phyloP scores from a whole-genome alignment of 2,797 vertebrate species.

The Gallinago stenura region DNA sequence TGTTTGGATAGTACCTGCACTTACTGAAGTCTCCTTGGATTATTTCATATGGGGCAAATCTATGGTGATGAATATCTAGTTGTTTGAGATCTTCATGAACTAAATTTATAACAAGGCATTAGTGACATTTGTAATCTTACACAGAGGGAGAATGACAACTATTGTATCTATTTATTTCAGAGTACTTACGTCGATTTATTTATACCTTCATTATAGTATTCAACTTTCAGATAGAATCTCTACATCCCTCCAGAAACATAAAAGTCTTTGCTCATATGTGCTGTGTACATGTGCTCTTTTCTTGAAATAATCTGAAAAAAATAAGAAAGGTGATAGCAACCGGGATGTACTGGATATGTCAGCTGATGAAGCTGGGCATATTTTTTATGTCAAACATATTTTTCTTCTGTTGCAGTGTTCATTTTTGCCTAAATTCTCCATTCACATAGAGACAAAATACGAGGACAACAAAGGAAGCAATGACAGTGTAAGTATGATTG shows the following conservation, averaged over 20 bases:
- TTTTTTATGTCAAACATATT: background rate
- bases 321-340: background rate
- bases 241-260: background rate
- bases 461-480: constrained; percentile 92
- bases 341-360: background rate
- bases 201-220: background rate
- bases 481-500: constrained; percentile 86
- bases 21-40: background rate
- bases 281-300: background rate
- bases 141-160: background rate
- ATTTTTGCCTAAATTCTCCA: constrained; percentile 96
- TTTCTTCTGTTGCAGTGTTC: constrained; percentile 86
- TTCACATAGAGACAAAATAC: constrained; percentile 95
- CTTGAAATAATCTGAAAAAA: background rate
- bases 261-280: background rate
- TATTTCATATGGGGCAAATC: background rate
- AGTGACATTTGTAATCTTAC: background rate
- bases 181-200: background rate
- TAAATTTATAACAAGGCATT: background rate
- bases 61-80: background rate
- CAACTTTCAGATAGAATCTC: background rate
- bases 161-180: background rate
- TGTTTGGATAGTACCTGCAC: background rate
- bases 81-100: background rate
- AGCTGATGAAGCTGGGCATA: background rate